Evolutionary conservation across 1,140 invertebrate genomes (phyloP).

Genomic region (Drosophila neocordata): DNA sequence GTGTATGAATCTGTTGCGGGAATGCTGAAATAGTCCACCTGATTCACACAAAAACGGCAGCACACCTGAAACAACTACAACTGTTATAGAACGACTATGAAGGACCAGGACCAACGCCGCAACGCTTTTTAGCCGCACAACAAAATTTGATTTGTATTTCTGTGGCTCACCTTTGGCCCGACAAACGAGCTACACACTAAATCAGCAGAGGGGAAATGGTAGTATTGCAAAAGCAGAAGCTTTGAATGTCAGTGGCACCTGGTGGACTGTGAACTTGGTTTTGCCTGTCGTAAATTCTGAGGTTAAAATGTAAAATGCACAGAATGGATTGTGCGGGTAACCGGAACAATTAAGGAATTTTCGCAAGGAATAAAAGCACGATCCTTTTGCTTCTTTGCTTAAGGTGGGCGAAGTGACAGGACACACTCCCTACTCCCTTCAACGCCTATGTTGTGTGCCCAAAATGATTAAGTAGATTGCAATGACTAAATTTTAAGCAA

Average conservation of each 20-base stretch:
- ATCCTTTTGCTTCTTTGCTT: not conserved
- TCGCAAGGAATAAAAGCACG: conserved; percentile 5
- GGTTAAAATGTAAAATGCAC: conserved; percentile 81
- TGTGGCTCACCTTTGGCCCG: conserved; percentile 78
- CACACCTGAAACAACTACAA: not conserved
- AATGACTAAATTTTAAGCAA: conserved; percentile 75
- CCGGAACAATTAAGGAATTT: conserved; percentile 81
- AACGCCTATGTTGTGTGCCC: conserved; percentile 22
- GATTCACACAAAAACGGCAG: not conserved
- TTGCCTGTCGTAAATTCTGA: conserved; percentile 71
- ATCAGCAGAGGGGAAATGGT: not conserved
- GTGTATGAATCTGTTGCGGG: too few species aligned
- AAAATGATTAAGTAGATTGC: conserved; percentile 79
- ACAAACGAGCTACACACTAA: conserved; percentile 19
- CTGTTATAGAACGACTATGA: not conserved
- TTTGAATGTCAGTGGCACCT: conserved; percentile 73
- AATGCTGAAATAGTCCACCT: not conserved
- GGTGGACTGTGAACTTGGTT: conserved; percentile 49
- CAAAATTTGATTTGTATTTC: conserved; percentile 82
- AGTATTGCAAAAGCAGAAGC: conserved; percentile 4
- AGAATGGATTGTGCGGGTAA: conserved; percentile 81
- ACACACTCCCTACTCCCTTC: conserved; percentile 6
- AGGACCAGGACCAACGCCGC: conserved; percentile 21
- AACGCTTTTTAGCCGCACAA: conserved; percentile 77
- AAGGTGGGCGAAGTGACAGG: not conserved